Evolutionary conservation across 2,113 vertebrate species (phyloP), one percentile per base, ranked within the genome.

Genomic region (Ciconia maguari): DNA sequence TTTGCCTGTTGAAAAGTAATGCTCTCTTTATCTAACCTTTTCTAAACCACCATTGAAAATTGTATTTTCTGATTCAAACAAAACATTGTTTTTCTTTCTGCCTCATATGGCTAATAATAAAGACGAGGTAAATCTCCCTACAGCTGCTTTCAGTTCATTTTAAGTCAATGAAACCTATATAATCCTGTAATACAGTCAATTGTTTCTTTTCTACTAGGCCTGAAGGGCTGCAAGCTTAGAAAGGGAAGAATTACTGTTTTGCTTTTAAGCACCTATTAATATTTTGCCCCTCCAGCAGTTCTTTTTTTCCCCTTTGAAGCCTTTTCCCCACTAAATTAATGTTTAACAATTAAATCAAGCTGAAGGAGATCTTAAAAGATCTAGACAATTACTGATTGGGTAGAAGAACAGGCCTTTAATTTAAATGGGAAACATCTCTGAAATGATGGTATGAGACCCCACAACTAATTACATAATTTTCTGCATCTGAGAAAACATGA

Each of bases 391-490:
- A 98, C 98, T 97, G 98, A 98, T 97, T 97, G 97, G 98, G 97
- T 98, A 98, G 98, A 98, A 92, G 88, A 97, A 98, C 97, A 98
- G 97, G 98, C 98, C 97, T 97, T 96, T 95, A 98, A 98, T 98
- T 98, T 98, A 98, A 99, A 98, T 98, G 98, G 98, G 97, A 99
- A 99, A 98, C 98, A 98, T 98, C 98, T 98, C 98, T 96, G 97
- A 97, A 98, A 97, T 70, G 97, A 98, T 94, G 96, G 97, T 85
- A 97, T 96, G 96, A 98, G 96, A 98, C 98, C 98, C 98, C 98
- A 98, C 98, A 98, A 98, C 98, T 99, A 99, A 99, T 99, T 99
- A 98, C 98, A 98, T 99, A 99, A 99, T 99, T 99, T 99, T 98
- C 98, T 99, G 98, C 98, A 99, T 99, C 98, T 99, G 99, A 99